phyloP scores from a whole-genome alignment of 1,140 invertebrate species.

The Cheumatopsyche charites region DNA sequence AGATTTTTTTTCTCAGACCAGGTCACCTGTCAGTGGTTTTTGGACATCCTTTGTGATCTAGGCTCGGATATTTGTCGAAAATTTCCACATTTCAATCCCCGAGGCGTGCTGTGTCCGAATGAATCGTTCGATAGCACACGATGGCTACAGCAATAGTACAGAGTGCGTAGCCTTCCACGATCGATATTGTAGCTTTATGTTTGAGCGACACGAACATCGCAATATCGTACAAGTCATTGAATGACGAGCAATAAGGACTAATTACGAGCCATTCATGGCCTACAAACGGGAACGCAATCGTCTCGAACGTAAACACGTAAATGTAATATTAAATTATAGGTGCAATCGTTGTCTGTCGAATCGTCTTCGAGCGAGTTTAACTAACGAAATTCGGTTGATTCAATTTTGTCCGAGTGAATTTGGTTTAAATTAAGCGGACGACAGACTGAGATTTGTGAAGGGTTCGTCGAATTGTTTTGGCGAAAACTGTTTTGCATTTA shows the following conservation, averaged over 20 bases:
- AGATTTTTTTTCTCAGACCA: not conserved
- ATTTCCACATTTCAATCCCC: not conserved
- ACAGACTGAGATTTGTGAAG: too few relatives aligned
- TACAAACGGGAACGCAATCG: too few relatives aligned
- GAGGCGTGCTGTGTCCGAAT: not conserved
- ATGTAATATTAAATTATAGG: too few relatives aligned
- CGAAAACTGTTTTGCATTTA: too few relatives aligned
- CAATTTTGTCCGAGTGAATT: not conserved
- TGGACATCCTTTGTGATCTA: not conserved
- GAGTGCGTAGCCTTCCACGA: not conserved
- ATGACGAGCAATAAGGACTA: conserved; percentile 25
- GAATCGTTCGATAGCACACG: not conserved
- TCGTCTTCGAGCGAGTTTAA: not conserved
- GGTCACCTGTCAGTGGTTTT: conserved; percentile 7
- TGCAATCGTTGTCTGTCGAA: conserved; percentile 1
- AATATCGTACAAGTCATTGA: conserved; percentile 3
- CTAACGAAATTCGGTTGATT: too few relatives aligned
- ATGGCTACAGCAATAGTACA: not conserved
- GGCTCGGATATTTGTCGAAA: not conserved
- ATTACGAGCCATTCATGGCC: conserved; percentile 21
- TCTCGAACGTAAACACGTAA: not conserved
- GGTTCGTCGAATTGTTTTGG: too few relatives aligned
- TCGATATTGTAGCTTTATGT: conserved; percentile 11
- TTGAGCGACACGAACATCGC: not conserved
- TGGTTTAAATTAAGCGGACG: too few relatives aligned